These are phyloP conservation scores for Tiliacea aurago DNA, from an alignment of 2,888 invertebrate species.

Conservation along the genomic window DNA sequence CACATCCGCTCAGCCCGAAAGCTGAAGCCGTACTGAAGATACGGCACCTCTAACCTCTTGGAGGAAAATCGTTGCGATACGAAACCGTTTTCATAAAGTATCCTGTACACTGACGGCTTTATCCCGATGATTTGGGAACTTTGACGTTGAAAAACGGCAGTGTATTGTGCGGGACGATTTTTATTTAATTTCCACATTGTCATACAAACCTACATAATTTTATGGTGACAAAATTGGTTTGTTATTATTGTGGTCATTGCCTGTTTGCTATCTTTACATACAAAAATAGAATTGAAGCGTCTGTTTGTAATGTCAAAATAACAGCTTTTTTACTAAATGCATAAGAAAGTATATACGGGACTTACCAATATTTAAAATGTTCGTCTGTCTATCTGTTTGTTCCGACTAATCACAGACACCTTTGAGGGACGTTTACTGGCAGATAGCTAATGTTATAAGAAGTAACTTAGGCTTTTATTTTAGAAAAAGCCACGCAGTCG, in stretches of 20 bases:
- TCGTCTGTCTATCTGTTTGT: too few species aligned
- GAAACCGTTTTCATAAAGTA: slow-evolving; percentile 38
- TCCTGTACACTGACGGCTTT: slow-evolving; percentile 37
- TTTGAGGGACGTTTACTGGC: too few species aligned
- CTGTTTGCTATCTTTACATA: background rate
- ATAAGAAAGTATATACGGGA: too few species aligned
- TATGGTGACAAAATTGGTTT: background rate
- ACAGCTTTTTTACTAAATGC: too few species aligned
- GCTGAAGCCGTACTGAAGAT: slow-evolving; percentile 83
- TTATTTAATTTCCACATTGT: background rate
- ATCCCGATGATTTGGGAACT: background rate
- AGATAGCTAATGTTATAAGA: too few species aligned
- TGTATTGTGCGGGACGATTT: slow-evolving; percentile 22
- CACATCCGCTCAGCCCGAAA: slow-evolving; percentile 77
- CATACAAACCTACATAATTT: background rate
- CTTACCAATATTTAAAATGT: background rate
- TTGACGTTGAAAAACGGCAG: slow-evolving; percentile 14
- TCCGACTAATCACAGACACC: too few species aligned
- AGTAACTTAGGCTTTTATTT: too few species aligned
- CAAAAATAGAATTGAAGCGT: too few species aligned
- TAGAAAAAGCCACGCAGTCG: too few species aligned
- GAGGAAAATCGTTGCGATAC: slow-evolving; percentile 59
- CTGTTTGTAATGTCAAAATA: too few species aligned
- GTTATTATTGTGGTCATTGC: slow-evolving; percentile 4
- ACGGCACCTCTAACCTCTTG: slow-evolving; percentile 47